Evolutionary conservation across 2,113 vertebrate species (phyloP).

Genomic region (Neolamprologus cancellatus): DNA sequence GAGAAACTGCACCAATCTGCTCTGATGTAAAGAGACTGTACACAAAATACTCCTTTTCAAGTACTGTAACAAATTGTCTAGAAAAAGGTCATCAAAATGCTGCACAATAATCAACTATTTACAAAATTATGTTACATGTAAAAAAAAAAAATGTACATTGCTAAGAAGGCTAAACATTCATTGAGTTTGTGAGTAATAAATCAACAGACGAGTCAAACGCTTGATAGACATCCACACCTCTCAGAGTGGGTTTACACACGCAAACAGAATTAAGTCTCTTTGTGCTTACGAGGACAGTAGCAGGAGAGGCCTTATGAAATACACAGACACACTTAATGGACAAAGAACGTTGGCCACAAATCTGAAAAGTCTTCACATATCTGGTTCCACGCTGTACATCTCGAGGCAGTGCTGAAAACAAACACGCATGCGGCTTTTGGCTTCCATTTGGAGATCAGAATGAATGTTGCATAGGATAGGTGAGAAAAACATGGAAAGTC

Average conservation of each 20-base stretch:
- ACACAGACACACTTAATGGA: constrained; percentile 44
- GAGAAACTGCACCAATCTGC: constrained; percentile 75
- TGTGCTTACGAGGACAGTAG: constrained; percentile 74
- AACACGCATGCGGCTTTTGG: constrained; percentile 59
- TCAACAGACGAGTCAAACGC: constrained; percentile 71
- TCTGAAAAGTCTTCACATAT: constrained; percentile 49
- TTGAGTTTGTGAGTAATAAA: constrained; percentile 71
- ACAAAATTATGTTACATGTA: constrained; percentile 86
- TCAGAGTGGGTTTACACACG: constrained; percentile 56
- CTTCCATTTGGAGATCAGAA: constrained; percentile 71
- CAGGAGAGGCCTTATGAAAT: constrained; percentile 63
- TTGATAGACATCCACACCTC: constrained; percentile 13
- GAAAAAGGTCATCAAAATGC: constrained; percentile 93
- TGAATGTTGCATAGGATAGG: constrained; percentile 88
- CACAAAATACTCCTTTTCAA: constrained; percentile 94
- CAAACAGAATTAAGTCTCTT: constrained; percentile 57
- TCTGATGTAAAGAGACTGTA: constrained; percentile 84
- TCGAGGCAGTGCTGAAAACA: constrained; percentile 69
- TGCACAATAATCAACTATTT: constrained; percentile 90
- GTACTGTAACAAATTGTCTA: constrained; percentile 94
- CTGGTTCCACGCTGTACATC: constrained; percentile 67
- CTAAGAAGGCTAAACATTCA: constrained; percentile 78
- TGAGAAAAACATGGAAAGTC: constrained; percentile 42
- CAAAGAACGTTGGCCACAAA: constrained; percentile 52
- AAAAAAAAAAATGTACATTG: constrained; percentile 81